A percentile compares a stretch with the other conserved stretches of the same genome.
Conservation (phyloP, 2,888 invertebrate genomes). For the Gastracanthus pulcherrimus region DNA sequence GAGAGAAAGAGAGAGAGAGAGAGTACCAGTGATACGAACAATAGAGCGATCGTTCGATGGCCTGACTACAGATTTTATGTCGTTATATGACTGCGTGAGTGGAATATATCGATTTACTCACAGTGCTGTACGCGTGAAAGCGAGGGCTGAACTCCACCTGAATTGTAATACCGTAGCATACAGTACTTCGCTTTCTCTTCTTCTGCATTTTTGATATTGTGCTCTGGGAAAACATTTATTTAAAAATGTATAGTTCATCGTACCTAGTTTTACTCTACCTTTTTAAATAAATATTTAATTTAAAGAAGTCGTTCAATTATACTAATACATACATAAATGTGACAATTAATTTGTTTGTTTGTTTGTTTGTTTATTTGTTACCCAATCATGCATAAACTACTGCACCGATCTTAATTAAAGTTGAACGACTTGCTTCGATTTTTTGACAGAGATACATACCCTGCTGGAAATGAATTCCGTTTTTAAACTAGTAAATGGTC, state of each 20-base stretch:
- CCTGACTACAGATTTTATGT: conserved; percentile 65
- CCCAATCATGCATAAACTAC: too few relatives aligned
- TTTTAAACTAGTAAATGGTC: too few relatives aligned
- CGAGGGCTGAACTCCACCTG: background rate
- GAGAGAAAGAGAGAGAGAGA: background rate
- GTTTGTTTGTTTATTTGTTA: too few relatives aligned
- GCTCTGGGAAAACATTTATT: background rate
- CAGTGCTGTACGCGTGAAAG: background rate
- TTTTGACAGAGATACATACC: too few relatives aligned
- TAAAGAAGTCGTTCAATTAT: too few relatives aligned
- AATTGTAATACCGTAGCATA: background rate
- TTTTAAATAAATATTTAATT: too few relatives aligned
- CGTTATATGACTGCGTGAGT: conserved; percentile 70
- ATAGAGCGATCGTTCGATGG: conserved; percentile 27
- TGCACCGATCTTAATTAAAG: too few relatives aligned
- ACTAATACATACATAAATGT: too few relatives aligned
- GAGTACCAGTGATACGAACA: conserved; percentile 6
- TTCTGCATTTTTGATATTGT: background rate
- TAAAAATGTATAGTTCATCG: background rate
- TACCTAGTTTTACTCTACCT: background rate
- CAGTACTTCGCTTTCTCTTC: background rate
- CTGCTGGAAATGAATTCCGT: too few relatives aligned
- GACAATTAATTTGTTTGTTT: too few relatives aligned
- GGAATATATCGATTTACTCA: conserved; percentile 73
- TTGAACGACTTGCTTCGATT: too few relatives aligned